phyloP scores from a whole-genome alignment of 2,888 invertebrate species.

The Hydropsyche betteni region DNA sequence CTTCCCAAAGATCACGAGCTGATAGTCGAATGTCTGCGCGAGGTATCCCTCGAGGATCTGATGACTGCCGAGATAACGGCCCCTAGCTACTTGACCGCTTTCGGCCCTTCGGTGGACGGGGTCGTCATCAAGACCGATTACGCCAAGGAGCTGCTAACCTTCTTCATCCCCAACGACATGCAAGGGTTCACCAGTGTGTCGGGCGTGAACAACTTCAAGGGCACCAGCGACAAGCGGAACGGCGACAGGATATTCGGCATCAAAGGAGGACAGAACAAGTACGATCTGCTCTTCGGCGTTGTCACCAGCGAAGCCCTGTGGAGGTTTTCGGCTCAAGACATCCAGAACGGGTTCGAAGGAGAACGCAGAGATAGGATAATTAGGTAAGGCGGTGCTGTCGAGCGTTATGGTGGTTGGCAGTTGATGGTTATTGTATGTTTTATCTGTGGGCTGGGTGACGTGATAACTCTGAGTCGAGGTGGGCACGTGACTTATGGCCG shows the following conservation, averaged over 20 bases:
- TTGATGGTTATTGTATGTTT: too few relatives aligned
- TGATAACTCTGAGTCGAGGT: too few relatives aligned
- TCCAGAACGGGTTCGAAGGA: constrained; percentile 87
- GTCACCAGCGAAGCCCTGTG: constrained; percentile 92
- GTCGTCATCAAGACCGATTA: constrained; percentile 92
- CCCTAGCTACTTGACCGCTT: constrained; percentile 84
- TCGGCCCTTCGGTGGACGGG: constrained; percentile 94
- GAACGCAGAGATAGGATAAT: constrained; percentile 88
- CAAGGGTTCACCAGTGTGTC: constrained; percentile 71
- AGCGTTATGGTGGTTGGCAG: too few relatives aligned
- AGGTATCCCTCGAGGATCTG: constrained; percentile 77
- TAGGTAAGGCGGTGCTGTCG: constrained; percentile 55
- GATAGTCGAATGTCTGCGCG: constrained; percentile 85
- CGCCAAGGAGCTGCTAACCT: constrained; percentile 80
- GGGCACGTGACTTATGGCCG: too few relatives aligned
- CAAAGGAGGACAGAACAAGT: constrained; percentile 71
- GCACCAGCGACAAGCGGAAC: constrained; percentile 67
- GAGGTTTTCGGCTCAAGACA: constrained; percentile 87
- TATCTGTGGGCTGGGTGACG: too few relatives aligned
- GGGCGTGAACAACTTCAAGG: constrained; percentile 66
- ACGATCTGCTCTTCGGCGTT: constrained; percentile 90
- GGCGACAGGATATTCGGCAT: constrained; percentile 70
- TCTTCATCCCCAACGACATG: constrained; percentile 73
- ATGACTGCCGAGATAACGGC: constrained; percentile 80
- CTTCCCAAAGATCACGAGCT: constrained; percentile 83